phyloP scores from a whole-genome alignment of 2,888 invertebrate species.

The Phalangium opilio region DNA sequence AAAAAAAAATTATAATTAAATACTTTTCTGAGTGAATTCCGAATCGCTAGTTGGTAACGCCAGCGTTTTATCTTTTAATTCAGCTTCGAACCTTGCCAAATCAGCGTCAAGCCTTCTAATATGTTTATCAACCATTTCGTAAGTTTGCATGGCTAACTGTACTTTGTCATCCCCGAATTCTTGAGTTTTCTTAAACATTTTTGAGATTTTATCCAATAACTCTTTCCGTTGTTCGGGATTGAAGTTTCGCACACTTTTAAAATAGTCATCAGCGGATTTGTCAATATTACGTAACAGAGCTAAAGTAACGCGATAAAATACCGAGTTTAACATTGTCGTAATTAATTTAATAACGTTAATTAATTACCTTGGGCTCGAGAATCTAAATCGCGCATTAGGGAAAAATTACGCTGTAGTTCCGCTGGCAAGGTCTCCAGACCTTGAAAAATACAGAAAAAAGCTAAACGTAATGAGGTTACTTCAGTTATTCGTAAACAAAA shows the following conservation, averaged over 20 bases:
- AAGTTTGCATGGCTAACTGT: slow-evolving; percentile 91
- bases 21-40: slow-evolving; percentile 20
- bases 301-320: slow-evolving; percentile 16
- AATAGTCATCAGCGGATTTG: slow-evolving; percentile 61
- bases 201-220: slow-evolving; percentile 66
- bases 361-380: slow-evolving; percentile 54
- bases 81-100: slow-evolving; percentile 87
- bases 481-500: too few species aligned
- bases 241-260: slow-evolving; percentile 50
- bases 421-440: slow-evolving; percentile 86
- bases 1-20: too few species aligned
- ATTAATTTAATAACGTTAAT: neutral
- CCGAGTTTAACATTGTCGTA: neutral
- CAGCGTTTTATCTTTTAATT: slow-evolving; percentile 85
- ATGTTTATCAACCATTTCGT: slow-evolving; percentile 93
- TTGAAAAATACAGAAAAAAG: slow-evolving; percentile 30
- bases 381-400: slow-evolving; percentile 86
- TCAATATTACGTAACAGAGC: slow-evolving; percentile 70
- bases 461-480: too few species aligned
- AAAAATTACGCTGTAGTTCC: slow-evolving; percentile 88
- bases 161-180: slow-evolving; percentile 96
- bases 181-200: slow-evolving; percentile 79
- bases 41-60: slow-evolving; percentile 37
- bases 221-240: slow-evolving; percentile 60
- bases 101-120: slow-evolving; percentile 90